Conservation (phyloP, 2,113 vertebrate species). For the Pristiophorus japonicus region DNA sequence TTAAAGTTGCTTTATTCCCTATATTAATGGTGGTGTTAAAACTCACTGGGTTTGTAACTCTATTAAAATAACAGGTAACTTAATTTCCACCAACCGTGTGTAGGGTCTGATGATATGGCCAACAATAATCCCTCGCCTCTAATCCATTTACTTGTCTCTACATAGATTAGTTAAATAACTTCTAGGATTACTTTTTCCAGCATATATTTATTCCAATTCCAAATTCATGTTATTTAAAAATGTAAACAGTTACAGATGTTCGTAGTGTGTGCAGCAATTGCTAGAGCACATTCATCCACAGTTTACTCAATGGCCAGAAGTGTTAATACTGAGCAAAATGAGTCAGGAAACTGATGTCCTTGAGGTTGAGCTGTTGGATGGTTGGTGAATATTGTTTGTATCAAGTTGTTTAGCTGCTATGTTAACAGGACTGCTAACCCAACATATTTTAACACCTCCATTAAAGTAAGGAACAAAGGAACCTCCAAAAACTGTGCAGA, state of each 20-base stretch:
- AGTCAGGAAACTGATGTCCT: neutral
- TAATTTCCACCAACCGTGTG: neutral
- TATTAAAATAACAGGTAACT: neutral
- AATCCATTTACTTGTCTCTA: slow-evolving; percentile 1
- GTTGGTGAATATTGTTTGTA: neutral
- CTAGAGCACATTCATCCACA: neutral
- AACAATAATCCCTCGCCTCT: neutral
- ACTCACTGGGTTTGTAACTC: neutral
- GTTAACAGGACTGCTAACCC: neutral
- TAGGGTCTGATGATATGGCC: neutral
- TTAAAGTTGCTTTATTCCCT: neutral
- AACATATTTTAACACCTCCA: no score
- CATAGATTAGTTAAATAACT: slow-evolving; percentile 20
- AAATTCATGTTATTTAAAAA: slow-evolving; percentile 1
- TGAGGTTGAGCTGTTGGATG: neutral
- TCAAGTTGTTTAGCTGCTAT: neutral
- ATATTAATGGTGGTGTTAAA: neutral
- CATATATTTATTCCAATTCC: neutral
- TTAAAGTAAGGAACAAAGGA: no score
- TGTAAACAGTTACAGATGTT: neutral
- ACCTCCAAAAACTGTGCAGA: no score
- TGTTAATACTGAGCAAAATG: neutral
- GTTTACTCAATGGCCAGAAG: neutral
- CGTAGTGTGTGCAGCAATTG: no score
- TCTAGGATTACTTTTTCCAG: neutral